Evolutionary conservation across 2,888 invertebrate genomes (phyloP).

Genomic region (Euproctis similis): DNA sequence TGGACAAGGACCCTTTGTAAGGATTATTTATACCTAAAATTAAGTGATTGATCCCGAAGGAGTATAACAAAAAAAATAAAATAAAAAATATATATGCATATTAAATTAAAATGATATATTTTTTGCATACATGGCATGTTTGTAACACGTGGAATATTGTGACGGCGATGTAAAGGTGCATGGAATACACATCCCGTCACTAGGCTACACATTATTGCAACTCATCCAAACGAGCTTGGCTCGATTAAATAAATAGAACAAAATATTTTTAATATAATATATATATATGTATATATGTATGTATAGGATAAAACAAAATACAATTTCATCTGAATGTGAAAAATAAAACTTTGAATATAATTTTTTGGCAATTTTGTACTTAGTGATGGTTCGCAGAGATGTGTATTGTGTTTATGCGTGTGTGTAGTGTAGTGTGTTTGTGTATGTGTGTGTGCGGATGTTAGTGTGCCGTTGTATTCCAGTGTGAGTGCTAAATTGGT

Average conservation of each 20-base stretch:
- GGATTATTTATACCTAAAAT: too few relatives aligned
- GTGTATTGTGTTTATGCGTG: slow-evolving; percentile 26
- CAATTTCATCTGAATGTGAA: slow-evolving; percentile 33
- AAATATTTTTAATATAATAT: too few relatives aligned
- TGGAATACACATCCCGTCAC: slow-evolving; percentile 39
- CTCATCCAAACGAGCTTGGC: slow-evolving; percentile 32
- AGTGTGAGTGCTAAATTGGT: too few relatives aligned
- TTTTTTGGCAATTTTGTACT: slow-evolving; percentile 76
- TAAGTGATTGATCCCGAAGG: slow-evolving; percentile 20
- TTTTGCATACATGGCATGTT: slow-evolving; percentile 38
- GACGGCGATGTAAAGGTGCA: slow-evolving; percentile 27
- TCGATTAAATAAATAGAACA: slow-evolving; percentile 29
- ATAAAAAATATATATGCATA: slow-evolving; percentile 12
- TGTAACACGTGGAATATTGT: slow-evolving; percentile 40
- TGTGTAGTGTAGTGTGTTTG: slow-evolving; percentile 23
- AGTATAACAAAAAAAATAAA: slow-evolving; percentile 18
- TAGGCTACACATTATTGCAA: slow-evolving; percentile 32
- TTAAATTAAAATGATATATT: slow-evolving; percentile 19
- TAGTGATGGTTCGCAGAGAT: slow-evolving; percentile 58
- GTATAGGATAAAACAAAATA: slow-evolving; percentile 27
- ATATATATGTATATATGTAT: too few relatives aligned
- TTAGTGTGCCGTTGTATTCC: slow-evolving; percentile 17
- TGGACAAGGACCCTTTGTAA: slow-evolving; percentile 19
- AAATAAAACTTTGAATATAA: slow-evolving; percentile 38
- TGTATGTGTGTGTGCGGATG: slow-evolving; percentile 24